Conservation (phyloP, 1,140 invertebrate genomes). For the Drosophila nigromelanica region DNA sequence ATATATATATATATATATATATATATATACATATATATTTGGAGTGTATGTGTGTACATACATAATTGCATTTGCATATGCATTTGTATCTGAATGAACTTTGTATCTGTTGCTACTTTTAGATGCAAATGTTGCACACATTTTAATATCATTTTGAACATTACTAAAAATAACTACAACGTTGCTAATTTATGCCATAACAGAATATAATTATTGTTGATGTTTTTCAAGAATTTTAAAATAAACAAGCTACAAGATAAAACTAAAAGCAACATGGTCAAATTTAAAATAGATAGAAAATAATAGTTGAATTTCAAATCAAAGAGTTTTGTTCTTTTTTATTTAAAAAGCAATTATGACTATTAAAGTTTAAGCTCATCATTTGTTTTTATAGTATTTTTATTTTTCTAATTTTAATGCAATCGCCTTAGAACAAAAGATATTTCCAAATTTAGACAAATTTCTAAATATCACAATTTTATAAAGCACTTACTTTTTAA, state of each 20-base stretch:
- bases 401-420: too few relatives aligned
- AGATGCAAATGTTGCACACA: slow-evolving; percentile 36
- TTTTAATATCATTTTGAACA: slow-evolving; percentile 40
- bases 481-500: too few relatives aligned
- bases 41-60: slow-evolving; percentile 1
- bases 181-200: slow-evolving; percentile 10
- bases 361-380: too few relatives aligned
- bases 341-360: too few relatives aligned
- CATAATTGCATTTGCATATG: slow-evolving; percentile 24
- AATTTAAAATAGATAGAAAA: too few relatives aligned
- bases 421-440: too few relatives aligned
- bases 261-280: too few relatives aligned
- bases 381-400: too few relatives aligned
- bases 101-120: slow-evolving; percentile 21
- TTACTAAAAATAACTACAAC: slow-evolving; percentile 11
- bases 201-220: not conserved
- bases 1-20: not conserved
- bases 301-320: too few relatives aligned
- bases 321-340: too few relatives aligned
- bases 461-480: too few relatives aligned
- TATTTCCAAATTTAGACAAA: too few relatives aligned
- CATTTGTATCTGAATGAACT: slow-evolving; percentile 31
- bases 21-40: not conserved
- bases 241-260: not conserved
- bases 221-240: not conserved